A percentile compares a stretch with the other conserved stretches of the same genome.
Evolutionary conservation across 2,888 invertebrate species (phyloP).

Genomic region (Frankliniella fusca): DNA sequence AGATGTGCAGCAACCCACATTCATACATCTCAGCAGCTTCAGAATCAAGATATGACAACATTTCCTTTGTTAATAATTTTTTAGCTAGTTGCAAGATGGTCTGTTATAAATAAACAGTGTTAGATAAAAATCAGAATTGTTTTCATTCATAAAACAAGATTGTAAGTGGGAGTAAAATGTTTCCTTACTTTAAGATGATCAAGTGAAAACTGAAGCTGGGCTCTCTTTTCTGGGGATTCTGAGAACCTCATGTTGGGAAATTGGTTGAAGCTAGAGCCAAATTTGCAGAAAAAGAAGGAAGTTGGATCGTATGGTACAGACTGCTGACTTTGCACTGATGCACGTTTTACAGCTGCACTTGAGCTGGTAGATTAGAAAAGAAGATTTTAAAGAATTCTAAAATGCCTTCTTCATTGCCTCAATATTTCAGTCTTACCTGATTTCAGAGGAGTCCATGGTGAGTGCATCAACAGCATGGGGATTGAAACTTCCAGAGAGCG

Average conservation of each 20-base stretch:
- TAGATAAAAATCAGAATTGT: slow-evolving; percentile 48
- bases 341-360: neutral
- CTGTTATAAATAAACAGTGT: slow-evolving; percentile 48
- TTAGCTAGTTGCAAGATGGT: slow-evolving; percentile 76
- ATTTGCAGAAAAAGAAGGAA: slow-evolving; percentile 83
- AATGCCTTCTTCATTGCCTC: neutral
- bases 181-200: slow-evolving; percentile 58
- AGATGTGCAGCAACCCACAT: slow-evolving; percentile 58
- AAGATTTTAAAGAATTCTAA: neutral
- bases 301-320: slow-evolving; percentile 74
- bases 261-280: slow-evolving; percentile 90
- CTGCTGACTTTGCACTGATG: slow-evolving; percentile 50
- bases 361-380: neutral
- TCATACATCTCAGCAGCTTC: slow-evolving; percentile 74
- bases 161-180: neutral
- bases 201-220: slow-evolving; percentile 65
- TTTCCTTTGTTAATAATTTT: slow-evolving; percentile 78
- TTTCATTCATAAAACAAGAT: slow-evolving; percentile 22
- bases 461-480: slow-evolving; percentile 38
- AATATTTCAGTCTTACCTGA: slow-evolving; percentile 38
- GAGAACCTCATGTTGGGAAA: slow-evolving; percentile 76
- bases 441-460: slow-evolving; percentile 37
- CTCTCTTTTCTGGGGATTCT: slow-evolving; percentile 64
- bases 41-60: slow-evolving; percentile 74
- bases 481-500: slow-evolving; percentile 73